Evolutionary conservation across 2,888 invertebrate species (phyloP), one percentile per base, ranked within the genome.

Genomic region (Teleogryllus oceanicus): DNA sequence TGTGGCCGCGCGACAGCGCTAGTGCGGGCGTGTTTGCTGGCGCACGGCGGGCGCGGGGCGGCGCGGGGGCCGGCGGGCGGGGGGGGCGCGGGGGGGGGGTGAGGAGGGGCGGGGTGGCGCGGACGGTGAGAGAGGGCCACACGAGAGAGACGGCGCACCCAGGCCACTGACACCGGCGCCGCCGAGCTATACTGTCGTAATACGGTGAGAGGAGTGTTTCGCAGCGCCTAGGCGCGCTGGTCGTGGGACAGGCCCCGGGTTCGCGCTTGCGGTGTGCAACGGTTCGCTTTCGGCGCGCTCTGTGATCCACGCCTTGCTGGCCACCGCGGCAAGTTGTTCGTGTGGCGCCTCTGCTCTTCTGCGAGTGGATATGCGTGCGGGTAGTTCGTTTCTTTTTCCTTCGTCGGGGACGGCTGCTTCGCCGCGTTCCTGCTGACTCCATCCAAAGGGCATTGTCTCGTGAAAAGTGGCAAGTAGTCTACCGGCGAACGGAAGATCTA

Each of bases 11-110:
- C n/a, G 62, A n/a, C 62, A 18, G 62, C 62, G 62, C 62, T 62
- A 62, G 62, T 62, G 62, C 62, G 62, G 62, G 62, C 62, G 62
- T 62, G 62, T 62, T 62, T 62, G 62, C 62, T 62, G 62, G 62
- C 62, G 13, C n/a, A 62, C 62, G 62, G n/a, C n/a, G 62, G 62
- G 62, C 13, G 62, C 62, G 37, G 37, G 4, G 37, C 37, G 37
- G 37, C 37, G 37, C 37, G 37, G 37, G 37, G 37, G 1, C 5
- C 0, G 37, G 37, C 0, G 37, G 5, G 37, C 4, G 37, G 37
- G 37, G 37, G 8, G 0, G 37, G 37, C 5, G 37, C 4, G 37
- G 8, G 37, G 24, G 62, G 0, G 62, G 4, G 62, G 62, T 0
- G 16, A 10, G 13, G 62, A 2, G 13, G 13, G 11, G 16, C n/a